Percentiles rank a stretch among this genome's conserved stretches.
Evolutionary conservation across 2,113 vertebrate genomes (phyloP).

Genomic region (Myiagra hebetior): DNA sequence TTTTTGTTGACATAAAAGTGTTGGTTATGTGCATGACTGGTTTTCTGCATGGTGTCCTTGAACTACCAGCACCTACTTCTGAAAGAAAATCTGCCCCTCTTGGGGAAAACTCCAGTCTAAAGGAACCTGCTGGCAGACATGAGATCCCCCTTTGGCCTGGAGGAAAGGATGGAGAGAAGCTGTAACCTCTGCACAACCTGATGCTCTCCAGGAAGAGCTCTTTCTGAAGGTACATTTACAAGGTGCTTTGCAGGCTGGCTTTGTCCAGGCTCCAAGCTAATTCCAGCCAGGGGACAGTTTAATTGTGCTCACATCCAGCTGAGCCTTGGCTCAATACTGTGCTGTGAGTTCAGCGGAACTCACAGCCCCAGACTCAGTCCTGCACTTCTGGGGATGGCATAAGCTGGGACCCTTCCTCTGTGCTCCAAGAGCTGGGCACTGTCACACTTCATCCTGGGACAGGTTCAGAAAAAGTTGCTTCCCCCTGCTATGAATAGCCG

Average conservation of each 20-base stretch:
- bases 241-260: not conserved
- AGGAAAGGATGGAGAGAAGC: not conserved
- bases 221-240: not conserved
- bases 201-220: not conserved
- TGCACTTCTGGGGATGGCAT: not conserved
- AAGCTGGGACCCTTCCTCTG: not conserved
- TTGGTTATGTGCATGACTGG: not conserved
- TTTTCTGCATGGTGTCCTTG: not conserved
- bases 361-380: not conserved
- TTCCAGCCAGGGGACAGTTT: not conserved
- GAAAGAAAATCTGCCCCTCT: not conserved
- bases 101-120: not conserved
- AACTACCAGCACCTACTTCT: not conserved
- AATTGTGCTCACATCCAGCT: not conserved
- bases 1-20: not conserved
- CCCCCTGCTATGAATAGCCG: not conserved
- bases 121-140: not conserved
- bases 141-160: not conserved
- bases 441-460: not conserved
- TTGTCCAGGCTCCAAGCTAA: not conserved
- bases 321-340: not conserved
- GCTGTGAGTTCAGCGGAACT: not conserved
- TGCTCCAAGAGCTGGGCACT: not conserved
- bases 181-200: rapidly evolving
- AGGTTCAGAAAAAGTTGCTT: not conserved